A percentile compares a stretch with the other conserved stretches of the same genome.
phyloP scores from a whole-genome alignment of 2,888 invertebrate genomes.

The Zygothrica quintamaculata region DNA sequence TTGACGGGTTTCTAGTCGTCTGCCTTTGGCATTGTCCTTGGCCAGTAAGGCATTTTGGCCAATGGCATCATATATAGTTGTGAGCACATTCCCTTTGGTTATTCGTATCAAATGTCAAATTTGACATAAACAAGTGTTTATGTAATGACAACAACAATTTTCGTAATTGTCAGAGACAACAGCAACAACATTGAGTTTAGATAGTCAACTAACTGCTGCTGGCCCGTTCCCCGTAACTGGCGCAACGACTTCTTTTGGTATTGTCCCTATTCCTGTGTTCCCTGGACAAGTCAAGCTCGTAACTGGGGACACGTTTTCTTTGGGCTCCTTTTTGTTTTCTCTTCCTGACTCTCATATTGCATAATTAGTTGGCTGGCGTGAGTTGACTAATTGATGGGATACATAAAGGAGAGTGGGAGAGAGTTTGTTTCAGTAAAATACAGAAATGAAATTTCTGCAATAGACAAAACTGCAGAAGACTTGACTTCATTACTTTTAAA shows the following conservation, averaged over 20 bases:
- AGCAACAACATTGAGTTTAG: constrained; percentile 17
- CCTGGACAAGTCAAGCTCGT: too few relatives aligned
- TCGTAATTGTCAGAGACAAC: constrained; percentile 70
- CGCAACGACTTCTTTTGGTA: too few relatives aligned
- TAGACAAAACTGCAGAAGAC: too few relatives aligned
- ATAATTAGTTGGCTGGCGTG: constrained; percentile 48
- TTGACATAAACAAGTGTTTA: constrained; percentile 80
- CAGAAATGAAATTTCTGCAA: background rate
- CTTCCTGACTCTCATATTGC: constrained; percentile 44
- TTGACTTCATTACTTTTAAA: too few relatives aligned
- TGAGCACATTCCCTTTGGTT: constrained; percentile 16
- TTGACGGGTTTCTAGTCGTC: background rate
- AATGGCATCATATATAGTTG: too few relatives aligned
- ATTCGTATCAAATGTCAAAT: constrained; percentile 75
- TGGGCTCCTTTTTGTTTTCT: constrained; percentile 11
- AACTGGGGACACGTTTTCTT: constrained; percentile 14
- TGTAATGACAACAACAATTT: constrained; percentile 80
- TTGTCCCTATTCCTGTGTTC: background rate
- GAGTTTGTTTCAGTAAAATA: background rate
- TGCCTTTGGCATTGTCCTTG: constrained; percentile 16
- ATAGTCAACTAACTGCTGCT: constrained; percentile 3
- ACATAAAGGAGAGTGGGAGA: background rate
- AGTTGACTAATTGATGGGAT: constrained; percentile 49
- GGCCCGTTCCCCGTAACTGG: too few relatives aligned
- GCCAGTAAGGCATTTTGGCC: constrained; percentile 1